Base-by-base conservation (phyloP, 1,140 invertebrate genomes). In the Apolygus lucorum region DNA sequence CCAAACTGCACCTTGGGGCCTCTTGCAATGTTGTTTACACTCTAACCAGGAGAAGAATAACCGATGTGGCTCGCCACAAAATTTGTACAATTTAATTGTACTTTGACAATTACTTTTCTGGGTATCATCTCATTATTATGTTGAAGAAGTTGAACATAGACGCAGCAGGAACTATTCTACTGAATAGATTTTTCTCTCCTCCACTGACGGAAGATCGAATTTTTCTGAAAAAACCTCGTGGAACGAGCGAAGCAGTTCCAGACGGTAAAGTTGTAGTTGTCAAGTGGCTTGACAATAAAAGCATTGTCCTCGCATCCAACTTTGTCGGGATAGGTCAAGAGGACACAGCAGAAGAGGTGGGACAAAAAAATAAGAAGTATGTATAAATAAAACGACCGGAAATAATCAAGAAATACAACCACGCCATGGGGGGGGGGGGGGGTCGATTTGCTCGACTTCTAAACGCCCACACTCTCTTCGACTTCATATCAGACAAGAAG, bases 231-330 rank as follows among this genome's bases (percentile, higher is more conserved):
- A 59, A 59, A 59, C 2, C 11, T 11, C 54, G 77, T 70, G 78
- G 76, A 26, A 78, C 74, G 76, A 52, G 74, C 75, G 76, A 80
- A 71, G 78, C 78, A 74, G 67, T 79, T 52, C 72, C 71, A 70
- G 74, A 74, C 74, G 71, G 76, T 73, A 76, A 24, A 17, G 54
- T 59, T 14, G 11, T 76, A 71, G 67, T 80, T 42, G 75, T 76
- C 52, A 79, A 79, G 65, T 80, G 77, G 79, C 34, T 78, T 66
- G 78, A 80, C 71, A 80, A 79, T 73, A 77, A 76, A 64, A 72
- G 74, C 70, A 77, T 78, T 67, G 68, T 75, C 72, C 34, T 80
- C 26, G 78, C 75, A 67, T 80, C 78, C 52, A 80, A 80, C 76
- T 80, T 78, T 75, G 67, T 79, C 73, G 78, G 79, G 29, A 77